Evolutionary conservation across 2,113 vertebrate species (phyloP).

Genomic region (Myotis lucifugus): DNA sequence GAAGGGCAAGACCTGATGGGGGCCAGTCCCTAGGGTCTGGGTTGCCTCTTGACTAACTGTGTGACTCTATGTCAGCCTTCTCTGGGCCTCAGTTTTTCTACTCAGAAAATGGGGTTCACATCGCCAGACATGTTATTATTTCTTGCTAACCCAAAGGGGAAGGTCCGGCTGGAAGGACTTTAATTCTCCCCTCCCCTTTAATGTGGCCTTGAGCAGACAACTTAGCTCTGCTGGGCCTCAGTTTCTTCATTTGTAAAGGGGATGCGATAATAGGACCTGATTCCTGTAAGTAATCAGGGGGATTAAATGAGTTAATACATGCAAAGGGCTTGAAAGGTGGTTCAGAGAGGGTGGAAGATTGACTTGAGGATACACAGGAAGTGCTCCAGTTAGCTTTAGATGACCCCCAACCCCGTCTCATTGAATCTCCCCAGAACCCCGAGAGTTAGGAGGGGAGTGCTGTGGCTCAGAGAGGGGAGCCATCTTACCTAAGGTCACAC

Average conservation of each 20-base stretch:
- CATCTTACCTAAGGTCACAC: not conserved
- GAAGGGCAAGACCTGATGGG: not conserved
- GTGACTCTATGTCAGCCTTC: not conserved
- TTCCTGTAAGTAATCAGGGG: not conserved
- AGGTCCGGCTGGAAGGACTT: not conserved
- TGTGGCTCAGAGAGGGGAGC: not conserved
- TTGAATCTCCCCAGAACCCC: not conserved
- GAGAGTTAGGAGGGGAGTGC: not conserved
- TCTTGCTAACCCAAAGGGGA: not conserved
- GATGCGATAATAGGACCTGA: not conserved
- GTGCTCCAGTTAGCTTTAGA: not conserved
- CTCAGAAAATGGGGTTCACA: not conserved
- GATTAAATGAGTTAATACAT: not conserved
- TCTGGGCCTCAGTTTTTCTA: not conserved
- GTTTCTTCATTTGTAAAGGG: not conserved
- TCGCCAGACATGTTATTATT: not conserved
- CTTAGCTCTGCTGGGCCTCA: not conserved
- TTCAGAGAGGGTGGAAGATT: not conserved
- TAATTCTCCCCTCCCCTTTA: too few species aligned
- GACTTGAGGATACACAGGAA: slow-evolving; percentile 10
- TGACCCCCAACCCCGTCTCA: not conserved
- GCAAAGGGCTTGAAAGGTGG: not conserved
- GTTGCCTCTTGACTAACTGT: not conserved
- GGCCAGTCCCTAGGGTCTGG: not conserved
- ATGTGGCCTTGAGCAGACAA: not conserved